These are phyloP conservation scores for Oxyruncus cristatus DNA, from an alignment of 2,113 vertebrate genomes.

Conservation along the genomic window DNA sequence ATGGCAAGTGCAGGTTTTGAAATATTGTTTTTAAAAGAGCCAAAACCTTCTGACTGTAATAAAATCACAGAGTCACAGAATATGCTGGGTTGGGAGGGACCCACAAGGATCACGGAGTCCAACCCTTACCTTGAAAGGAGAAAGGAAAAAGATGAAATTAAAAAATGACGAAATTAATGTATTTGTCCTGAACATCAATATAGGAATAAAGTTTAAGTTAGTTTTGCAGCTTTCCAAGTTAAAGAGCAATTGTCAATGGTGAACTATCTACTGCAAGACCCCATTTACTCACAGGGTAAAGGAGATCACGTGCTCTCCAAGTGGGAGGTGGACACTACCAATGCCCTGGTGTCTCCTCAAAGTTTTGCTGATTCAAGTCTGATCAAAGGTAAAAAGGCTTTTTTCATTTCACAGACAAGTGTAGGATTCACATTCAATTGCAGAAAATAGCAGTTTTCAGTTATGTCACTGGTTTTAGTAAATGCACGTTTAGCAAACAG, in stretches of 20 bases:
- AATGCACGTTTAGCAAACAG: not conserved
- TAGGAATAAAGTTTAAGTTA: not conserved
- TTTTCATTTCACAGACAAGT: not conserved
- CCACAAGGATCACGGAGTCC: not conserved
- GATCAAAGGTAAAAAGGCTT: slow-evolving; percentile 78
- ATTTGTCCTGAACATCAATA: not conserved
- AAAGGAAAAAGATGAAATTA: not conserved
- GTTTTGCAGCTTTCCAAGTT: not conserved
- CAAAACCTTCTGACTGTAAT: not conserved
- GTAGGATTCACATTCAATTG: not conserved
- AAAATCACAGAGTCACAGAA: not conserved
- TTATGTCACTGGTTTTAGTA: not conserved
- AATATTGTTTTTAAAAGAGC: not conserved
- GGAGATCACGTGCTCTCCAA: slow-evolving; percentile 79
- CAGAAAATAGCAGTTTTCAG: not conserved
- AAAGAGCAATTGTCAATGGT: not conserved
- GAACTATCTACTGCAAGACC: not conserved
- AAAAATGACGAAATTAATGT: not conserved
- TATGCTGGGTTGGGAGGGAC: not conserved
- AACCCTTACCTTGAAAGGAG: not conserved
- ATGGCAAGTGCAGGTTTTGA: not conserved
- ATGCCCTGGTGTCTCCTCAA: slow-evolving; percentile 68
- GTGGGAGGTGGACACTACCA: slow-evolving; percentile 78
- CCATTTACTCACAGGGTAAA: slow-evolving; percentile 73
- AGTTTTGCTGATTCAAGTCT: slow-evolving; percentile 77